Evolutionary conservation across 1,140 invertebrate species (phyloP).

Genomic region (Pollicipes pollicipes): DNA sequence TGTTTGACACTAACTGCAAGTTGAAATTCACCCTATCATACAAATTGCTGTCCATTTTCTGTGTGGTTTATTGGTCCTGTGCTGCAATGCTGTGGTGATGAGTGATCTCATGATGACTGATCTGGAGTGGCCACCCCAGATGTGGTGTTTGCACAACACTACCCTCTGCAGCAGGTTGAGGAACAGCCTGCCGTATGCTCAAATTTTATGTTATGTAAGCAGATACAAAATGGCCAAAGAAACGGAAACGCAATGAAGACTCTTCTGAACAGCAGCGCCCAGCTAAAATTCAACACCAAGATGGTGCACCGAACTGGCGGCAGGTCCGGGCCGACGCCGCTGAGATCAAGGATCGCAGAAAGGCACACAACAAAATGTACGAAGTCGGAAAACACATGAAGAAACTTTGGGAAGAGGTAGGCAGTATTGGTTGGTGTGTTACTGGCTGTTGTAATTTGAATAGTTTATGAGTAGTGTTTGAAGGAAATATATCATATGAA

Average conservation of each 20-base stretch:
- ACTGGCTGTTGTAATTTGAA: neutral
- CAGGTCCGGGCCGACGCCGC: neutral
- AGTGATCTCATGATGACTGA: no score
- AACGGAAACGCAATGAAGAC: neutral
- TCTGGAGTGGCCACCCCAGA: no score
- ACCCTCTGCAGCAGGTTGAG: no score
- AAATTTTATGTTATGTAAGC: no score
- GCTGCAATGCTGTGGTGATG: no score
- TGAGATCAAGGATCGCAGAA: neutral
- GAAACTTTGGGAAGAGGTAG: constrained; percentile 49
- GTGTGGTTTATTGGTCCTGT: no score
- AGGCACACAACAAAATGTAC: constrained; percentile 21
- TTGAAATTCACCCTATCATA: no score
- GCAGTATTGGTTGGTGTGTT: neutral
- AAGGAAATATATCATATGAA: neutral
- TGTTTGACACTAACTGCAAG: no score
- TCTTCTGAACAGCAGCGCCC: neutral
- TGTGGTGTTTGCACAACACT: no score
- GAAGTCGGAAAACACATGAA: constrained; percentile 53
- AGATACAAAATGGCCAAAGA: neutral
- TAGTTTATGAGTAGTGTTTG: neutral
- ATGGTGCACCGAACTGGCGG: neutral
- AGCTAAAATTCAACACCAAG: neutral
- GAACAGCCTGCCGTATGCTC: no score
- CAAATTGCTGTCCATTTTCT: no score